Evolutionary conservation across 53 echinoderm and acorn worm species (phyloP), one percentile per base, ranked within the genome.

Genomic region (Stichopus horrens): DNA sequence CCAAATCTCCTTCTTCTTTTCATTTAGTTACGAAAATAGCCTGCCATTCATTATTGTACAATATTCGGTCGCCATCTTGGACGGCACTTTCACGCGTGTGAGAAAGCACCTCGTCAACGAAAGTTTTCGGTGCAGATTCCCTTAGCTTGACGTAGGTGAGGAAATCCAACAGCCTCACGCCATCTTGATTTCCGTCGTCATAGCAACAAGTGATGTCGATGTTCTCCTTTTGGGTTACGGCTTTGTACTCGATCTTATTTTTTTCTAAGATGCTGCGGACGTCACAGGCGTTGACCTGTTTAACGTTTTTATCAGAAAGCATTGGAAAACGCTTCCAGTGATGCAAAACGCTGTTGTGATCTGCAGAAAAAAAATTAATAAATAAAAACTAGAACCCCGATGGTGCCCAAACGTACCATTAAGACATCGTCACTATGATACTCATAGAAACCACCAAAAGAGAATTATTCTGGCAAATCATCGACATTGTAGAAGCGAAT

Each of bases 1-100:
- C 37, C 37, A 37, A 2, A 37, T 37, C 37, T 37, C 37, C 37
- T 2, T 37, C 37, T 37, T 37, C 37, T 37, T 37, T 37, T 71
- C 19, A 71, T 20, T 90, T 90, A 23, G 76, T 86, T 53, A 86
- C 77, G 37, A 90, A 60, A 59, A 90, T 57, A 0, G 86, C 86
- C 9, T 90, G 86, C 90, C 90, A 90, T 16, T 86, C 86, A 53
- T 86, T 86, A 52, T 85, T 60, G 52, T 86, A 76, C 14, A 86
- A 54, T 6, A 90, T n/a, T 76, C 76, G 8, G n/a, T 76, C 90
- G 23, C 75, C 90, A n/a, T 58, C 54, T 19, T 76, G 76, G 52
- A 66, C 67, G 13, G 90, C 74, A 75, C 86, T 60, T 4, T 86
- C 90, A 14, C 77, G 16, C 19, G 86, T 20, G 68, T 76, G 86